phyloP scores from a whole-genome alignment of 2,797 vertebrate genomes.

The Ciconia nigra region DNA sequence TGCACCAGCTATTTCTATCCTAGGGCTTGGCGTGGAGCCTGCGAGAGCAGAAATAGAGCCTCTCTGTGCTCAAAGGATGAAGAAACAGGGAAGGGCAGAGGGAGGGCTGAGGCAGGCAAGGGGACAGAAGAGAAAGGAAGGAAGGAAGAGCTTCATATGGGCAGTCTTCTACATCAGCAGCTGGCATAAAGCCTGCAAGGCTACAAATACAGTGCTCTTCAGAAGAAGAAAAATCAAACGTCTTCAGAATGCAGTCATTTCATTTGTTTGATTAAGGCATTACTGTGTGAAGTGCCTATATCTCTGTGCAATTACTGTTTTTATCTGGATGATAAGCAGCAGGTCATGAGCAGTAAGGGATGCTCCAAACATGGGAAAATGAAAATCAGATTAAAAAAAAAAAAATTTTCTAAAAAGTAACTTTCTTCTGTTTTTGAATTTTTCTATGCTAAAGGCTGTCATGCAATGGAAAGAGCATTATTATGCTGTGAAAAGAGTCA shows the following conservation, averaged over 20 bases:
- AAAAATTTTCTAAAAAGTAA: background rate
- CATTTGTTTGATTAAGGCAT: constrained; percentile 19
- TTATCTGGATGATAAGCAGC: background rate
- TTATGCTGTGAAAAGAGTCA: constrained; percentile 46
- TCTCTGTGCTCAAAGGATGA: background rate
- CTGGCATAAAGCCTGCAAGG: background rate
- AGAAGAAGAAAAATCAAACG: background rate
- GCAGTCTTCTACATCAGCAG: background rate
- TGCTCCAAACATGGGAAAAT: background rate
- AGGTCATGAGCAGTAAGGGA: constrained; percentile 20
- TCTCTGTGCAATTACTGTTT: constrained; percentile 35
- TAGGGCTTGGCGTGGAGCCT: background rate
- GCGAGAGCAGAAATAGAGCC: background rate
- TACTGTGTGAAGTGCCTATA: background rate
- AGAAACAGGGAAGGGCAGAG: background rate
- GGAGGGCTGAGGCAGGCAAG: background rate
- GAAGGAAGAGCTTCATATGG: background rate
- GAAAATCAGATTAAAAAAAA: background rate
- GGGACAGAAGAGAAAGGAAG: background rate
- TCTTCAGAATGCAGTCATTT: background rate
- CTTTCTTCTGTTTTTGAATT: background rate
- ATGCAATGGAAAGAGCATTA: constrained; percentile 10
- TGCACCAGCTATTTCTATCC: background rate
- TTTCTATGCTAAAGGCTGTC: constrained; percentile 19
- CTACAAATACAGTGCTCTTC: background rate